phyloP scores from a whole-genome alignment of 2,797 vertebrate genomes.

The Yasuhikotakia modesta region DNA sequence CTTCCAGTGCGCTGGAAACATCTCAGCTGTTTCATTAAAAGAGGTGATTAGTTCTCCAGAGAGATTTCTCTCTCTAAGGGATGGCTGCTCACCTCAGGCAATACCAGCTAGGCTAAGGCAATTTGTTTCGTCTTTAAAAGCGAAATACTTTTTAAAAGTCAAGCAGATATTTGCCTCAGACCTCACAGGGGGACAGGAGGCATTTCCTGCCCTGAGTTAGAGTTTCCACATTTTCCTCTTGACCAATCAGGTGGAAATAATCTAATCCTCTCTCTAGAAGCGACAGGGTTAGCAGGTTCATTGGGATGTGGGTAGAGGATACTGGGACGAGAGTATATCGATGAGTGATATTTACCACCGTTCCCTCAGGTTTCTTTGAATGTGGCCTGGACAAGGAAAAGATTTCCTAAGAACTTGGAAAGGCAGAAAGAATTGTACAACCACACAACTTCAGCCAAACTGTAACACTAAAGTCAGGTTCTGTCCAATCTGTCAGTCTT shows the following conservation, averaged over 20 bases:
- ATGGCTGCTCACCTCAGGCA: constrained; percentile 18
- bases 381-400: neutral
- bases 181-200: neutral
- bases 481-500: neutral
- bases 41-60: constrained; percentile 18
- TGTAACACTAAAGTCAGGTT: neutral
- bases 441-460: constrained; percentile 4
- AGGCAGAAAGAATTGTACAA: constrained; percentile 3
- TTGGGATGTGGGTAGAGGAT: constrained; percentile 9
- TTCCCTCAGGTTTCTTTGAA: constrained; percentile 6
- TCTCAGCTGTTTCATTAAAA: constrained; percentile 42
- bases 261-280: constrained; percentile 11
- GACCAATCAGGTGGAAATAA: constrained; percentile 25
- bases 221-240: constrained; percentile 11
- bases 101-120: neutral
- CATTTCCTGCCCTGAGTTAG: neutral
- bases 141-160: constrained; percentile 7
- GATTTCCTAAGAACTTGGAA: constrained; percentile 27
- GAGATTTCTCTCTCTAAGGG: constrained; percentile 24
- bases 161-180: neutral
- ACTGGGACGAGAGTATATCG: constrained; percentile 3
- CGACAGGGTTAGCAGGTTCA: constrained; percentile 44
- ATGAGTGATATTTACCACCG: neutral
- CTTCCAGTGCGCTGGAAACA: constrained; percentile 18
- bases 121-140: constrained; percentile 19